Evolutionary conservation across 2,113 vertebrate species (phyloP).

Genomic region (Callocephalon fimbriatum): DNA sequence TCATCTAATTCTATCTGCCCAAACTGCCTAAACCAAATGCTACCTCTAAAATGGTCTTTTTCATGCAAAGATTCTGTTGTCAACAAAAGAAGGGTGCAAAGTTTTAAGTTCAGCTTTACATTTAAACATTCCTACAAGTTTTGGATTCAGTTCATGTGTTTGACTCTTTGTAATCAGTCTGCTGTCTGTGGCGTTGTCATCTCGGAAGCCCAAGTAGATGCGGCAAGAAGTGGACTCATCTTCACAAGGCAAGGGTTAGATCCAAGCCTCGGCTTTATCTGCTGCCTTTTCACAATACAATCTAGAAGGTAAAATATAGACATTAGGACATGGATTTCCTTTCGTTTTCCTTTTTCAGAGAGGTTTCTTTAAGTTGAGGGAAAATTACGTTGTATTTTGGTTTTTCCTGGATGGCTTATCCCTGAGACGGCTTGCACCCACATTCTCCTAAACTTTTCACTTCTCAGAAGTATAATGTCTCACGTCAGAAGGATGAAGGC

Average conservation of each 20-base stretch:
- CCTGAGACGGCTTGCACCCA: not conserved
- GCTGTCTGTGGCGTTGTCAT: accelerated
- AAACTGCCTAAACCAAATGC: not conserved
- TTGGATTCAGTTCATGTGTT: not conserved
- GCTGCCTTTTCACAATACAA: not conserved
- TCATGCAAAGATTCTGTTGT: not conserved
- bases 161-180: not conserved
- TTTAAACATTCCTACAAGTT: not conserved
- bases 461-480: not conserved
- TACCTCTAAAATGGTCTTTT: not conserved
- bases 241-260: not conserved
- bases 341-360: not conserved
- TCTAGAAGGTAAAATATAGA: not conserved
- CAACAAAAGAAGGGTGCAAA: not conserved
- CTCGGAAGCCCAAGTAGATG: not conserved
- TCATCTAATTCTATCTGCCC: not conserved
- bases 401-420: not conserved
- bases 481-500: not conserved
- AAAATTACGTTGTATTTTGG: not conserved
- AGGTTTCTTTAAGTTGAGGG: not conserved
- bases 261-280: not conserved
- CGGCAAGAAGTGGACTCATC: not conserved
- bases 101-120: not conserved
- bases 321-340: not conserved
- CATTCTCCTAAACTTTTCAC: not conserved